A percentile compares a stretch with the other conserved stretches of the same genome.
Conservation (phyloP, 2,113 vertebrate species). For the Actinemys pallida region DNA sequence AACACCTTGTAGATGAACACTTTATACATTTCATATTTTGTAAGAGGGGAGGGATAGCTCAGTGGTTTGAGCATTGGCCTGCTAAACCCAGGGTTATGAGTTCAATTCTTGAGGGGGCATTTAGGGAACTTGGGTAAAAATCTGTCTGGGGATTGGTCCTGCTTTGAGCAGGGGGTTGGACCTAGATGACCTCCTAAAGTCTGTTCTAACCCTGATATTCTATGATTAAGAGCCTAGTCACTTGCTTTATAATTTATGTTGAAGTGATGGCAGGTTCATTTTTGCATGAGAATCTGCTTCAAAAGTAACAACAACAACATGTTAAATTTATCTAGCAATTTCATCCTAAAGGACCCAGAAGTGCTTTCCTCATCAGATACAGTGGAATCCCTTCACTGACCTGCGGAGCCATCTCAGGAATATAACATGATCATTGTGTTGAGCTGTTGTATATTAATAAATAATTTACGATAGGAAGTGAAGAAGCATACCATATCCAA, state of each 20-base stretch:
- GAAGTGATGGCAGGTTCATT: background rate
- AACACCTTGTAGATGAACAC: background rate
- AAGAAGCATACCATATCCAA: background rate
- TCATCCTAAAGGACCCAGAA: background rate
- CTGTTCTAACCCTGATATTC: too few relatives aligned
- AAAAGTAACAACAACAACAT: background rate
- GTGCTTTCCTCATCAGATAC: background rate
- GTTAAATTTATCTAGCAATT: background rate
- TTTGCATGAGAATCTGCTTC: background rate
- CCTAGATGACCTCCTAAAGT: too few relatives aligned
- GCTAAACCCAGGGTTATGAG: too few relatives aligned
- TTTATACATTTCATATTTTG: background rate
- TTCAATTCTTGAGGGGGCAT: too few relatives aligned
- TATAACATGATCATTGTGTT: background rate
- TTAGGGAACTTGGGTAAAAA: too few relatives aligned
- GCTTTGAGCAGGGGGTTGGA: too few relatives aligned
- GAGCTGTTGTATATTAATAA: background rate
- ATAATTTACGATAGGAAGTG: background rate
- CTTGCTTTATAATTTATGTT: background rate
- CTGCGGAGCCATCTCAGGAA: background rate
- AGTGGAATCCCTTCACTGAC: background rate
- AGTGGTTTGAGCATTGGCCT: too few relatives aligned
- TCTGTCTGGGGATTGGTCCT: too few relatives aligned
- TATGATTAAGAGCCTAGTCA: slow-evolving; percentile 12
- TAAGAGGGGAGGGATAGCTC: background rate